These are phyloP conservation scores for Puffinus mauretanicus DNA, from an alignment of 2,113 vertebrate genomes.

Conservation along the genomic window DNA sequence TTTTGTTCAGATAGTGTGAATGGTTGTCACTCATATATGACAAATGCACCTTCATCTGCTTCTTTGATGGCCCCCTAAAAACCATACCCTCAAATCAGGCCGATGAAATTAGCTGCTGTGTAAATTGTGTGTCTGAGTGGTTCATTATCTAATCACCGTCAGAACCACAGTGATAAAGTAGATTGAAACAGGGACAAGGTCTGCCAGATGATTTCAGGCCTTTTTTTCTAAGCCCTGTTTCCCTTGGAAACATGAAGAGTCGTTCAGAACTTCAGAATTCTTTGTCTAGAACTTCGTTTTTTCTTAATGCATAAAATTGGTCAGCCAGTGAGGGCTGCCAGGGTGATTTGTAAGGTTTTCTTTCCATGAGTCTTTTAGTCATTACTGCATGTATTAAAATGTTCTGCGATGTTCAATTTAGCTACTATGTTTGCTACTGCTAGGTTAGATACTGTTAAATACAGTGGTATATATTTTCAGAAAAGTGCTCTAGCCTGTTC, in stretches of 20 bases:
- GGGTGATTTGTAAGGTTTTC: constrained; percentile 38
- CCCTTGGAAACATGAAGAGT: constrained; percentile 79
- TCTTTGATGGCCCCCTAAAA: constrained; percentile 83
- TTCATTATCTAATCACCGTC: constrained; percentile 98
- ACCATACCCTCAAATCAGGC: constrained; percentile 88
- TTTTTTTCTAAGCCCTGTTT: constrained; percentile 75
- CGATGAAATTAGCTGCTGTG: constrained; percentile 89
- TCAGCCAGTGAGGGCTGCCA: not conserved
- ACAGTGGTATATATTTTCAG: not conserved
- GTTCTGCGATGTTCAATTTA: not conserved
- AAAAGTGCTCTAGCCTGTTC: not conserved
- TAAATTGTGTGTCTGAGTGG: constrained; percentile 94
- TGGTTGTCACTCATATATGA: constrained; percentile 87
- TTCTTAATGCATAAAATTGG: constrained; percentile 52
- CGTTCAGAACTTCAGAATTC: constrained; percentile 74
- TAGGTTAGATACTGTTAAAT: not conserved
- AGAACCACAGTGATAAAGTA: constrained; percentile 88
- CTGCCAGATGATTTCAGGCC: constrained; percentile 83
- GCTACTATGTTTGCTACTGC: not conserved
- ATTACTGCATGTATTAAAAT: not conserved
- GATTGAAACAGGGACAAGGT: constrained; percentile 87
- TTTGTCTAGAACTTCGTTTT: constrained; percentile 66
- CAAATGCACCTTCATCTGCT: constrained; percentile 85
- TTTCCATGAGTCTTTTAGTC: not conserved
- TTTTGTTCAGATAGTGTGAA: constrained; percentile 82